phyloP scores from a whole-genome alignment of 2,113 vertebrate genomes.

The Colossoma macropomum region DNA sequence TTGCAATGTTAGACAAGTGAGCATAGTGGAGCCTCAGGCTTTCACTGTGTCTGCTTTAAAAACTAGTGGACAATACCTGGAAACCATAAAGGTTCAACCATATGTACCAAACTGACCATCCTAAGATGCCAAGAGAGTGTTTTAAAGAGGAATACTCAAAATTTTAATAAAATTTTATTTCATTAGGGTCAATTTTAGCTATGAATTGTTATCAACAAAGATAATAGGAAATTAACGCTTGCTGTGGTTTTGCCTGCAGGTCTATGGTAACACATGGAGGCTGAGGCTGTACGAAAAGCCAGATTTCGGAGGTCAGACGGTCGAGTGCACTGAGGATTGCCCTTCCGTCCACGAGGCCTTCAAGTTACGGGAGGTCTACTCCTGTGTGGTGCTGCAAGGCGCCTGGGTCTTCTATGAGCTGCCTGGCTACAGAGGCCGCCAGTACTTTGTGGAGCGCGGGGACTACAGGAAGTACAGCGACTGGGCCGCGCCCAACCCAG shows the following conservation, averaged over 20 bases:
- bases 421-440: constrained; percentile 63
- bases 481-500: constrained; percentile 63
- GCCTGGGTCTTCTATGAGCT: constrained; percentile 66
- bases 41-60: too few relatives aligned
- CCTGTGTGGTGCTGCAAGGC: constrained; percentile 65
- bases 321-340: constrained; percentile 54
- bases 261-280: constrained; percentile 39
- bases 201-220: too few relatives aligned
- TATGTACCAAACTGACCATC: too few relatives aligned
- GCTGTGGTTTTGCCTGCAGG: constrained; percentile 50
- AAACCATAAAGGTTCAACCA: too few relatives aligned
- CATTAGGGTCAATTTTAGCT: too few relatives aligned
- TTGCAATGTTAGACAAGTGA: too few relatives aligned
- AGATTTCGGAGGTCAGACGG: constrained; percentile 1
- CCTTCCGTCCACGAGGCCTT: constrained; percentile 58
- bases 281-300: constrained; percentile 50
- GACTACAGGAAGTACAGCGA: constrained; percentile 66
- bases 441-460: constrained; percentile 72
- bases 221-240: neutral
- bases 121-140: too few relatives aligned
- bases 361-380: constrained; percentile 62
- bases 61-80: too few relatives aligned
- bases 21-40: too few relatives aligned
- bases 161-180: neutral
- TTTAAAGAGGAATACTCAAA: too few relatives aligned